Base-by-base conservation (phyloP, 2,113 vertebrate species). In the Lathamus discolor region DNA sequence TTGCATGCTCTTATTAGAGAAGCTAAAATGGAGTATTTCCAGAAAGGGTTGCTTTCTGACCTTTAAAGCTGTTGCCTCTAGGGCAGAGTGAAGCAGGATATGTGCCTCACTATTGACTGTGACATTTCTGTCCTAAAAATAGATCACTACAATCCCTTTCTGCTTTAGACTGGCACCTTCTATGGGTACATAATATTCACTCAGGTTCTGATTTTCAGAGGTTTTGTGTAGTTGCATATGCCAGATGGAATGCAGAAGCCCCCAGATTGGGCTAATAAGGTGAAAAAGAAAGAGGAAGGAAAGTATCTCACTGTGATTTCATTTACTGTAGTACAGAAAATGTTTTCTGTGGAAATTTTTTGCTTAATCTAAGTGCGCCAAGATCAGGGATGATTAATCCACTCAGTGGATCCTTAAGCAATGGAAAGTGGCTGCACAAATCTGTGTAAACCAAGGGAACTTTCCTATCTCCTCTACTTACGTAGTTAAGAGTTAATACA, bases 91-190 rank as follows among this genome's bases (percentile, higher is more conserved):
- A 90, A 90, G 94, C 93, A 91, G 87, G 93, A 54, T 95, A 51
- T 92, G 78, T 95, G 81, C 89, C 84, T 93, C 62, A 19, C 91
- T 96, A 69, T 57, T 89, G 91, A 82, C 84, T 88, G 78, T 95
- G 95, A 90, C 89, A 95, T 95, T 95, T 87, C 54, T 94, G 84
- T 88, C 84, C 95, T 91, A 92, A 96, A 94, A 95, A 92, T 95
- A 96, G 89, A 94, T 69, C 43, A 37, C 89, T 91, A 82, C 77
- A 76, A 48, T 95, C 76, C 62, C 62, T 57, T 86, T 81, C 80
- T 91, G 37, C 66, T 91, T 93, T 75, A 77, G 91, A 74, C 62
- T 0, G 0, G 44, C 89, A 90, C 66, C 59, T 63, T 89, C 49
- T 76, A 4, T 5, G n/a, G 41, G 44, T 85, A 52, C 24, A 4